Percentiles rank a stretch among this genome's conserved stretches.
phyloP scores from a whole-genome alignment of 2,888 invertebrate genomes.

The Bellardia pandia region DNA sequence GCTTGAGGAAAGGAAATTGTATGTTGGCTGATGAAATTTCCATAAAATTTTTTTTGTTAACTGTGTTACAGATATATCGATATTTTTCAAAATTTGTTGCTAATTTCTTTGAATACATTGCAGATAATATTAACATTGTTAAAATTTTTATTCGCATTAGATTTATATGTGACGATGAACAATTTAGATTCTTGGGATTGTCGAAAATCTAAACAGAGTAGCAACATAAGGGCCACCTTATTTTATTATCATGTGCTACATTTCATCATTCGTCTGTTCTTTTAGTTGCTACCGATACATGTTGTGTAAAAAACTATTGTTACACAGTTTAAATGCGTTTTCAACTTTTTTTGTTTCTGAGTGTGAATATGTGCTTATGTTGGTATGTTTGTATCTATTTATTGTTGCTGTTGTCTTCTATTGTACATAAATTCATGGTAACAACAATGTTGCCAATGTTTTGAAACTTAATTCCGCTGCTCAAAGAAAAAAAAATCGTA shows the following conservation, averaged over 20 bases:
- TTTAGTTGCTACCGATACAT: conserved; percentile 16
- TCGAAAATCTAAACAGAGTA: not conserved
- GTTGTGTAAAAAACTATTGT: not conserved
- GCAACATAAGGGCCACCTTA: too few relatives aligned
- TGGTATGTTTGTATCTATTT: not conserved
- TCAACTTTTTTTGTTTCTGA: conserved; percentile 6
- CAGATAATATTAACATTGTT: too few relatives aligned
- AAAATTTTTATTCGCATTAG: too few relatives aligned
- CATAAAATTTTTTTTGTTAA: too few relatives aligned
- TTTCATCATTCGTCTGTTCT: conserved; percentile 30
- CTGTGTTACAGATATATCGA: too few relatives aligned
- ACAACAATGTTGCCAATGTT: conserved; percentile 60
- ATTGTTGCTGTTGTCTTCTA: not conserved
- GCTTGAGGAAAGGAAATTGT: too few relatives aligned
- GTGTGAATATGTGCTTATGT: not conserved
- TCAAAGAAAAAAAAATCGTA: not conserved
- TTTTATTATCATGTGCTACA: conserved; percentile 27
- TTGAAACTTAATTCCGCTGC: conserved; percentile 54
- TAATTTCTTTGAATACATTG: too few relatives aligned
- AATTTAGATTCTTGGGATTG: too few relatives aligned
- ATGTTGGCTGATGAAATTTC: too few relatives aligned
- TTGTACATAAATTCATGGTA: conserved; percentile 43
- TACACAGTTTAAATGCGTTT: conserved; percentile 31
- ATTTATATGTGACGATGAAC: too few relatives aligned
- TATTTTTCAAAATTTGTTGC: too few relatives aligned